Evolutionary conservation across 2,888 invertebrate species (phyloP).

Genomic region (Temnothorax ravouxi): DNA sequence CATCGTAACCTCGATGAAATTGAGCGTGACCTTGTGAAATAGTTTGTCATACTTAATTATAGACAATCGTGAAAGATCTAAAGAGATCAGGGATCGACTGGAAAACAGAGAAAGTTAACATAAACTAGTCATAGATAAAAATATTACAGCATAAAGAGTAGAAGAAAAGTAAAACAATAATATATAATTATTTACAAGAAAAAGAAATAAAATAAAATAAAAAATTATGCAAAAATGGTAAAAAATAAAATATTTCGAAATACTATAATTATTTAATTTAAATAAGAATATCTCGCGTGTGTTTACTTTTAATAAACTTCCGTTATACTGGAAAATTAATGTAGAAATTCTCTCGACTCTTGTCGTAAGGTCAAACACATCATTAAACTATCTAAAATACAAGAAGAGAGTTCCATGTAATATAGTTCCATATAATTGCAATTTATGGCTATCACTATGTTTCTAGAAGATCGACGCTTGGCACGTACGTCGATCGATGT

Average conservation of each 20-base stretch:
- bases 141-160: background rate
- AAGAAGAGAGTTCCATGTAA: background rate
- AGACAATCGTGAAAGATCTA: background rate
- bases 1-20: conserved; percentile 10
- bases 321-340: conserved; percentile 6
- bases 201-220: background rate
- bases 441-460: background rate
- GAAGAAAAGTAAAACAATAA: background rate
- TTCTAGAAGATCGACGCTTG: conserved; percentile 3
- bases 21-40: conserved; percentile 51
- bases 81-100: background rate
- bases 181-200: background rate
- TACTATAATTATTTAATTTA: background rate
- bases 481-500: background rate
- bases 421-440: background rate
- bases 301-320: background rate
- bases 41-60: conserved; percentile 8
- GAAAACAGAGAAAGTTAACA: conserved; percentile 11
- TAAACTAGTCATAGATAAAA: background rate
- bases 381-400: background rate
- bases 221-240: background rate
- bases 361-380: background rate
- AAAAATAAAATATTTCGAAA: background rate
- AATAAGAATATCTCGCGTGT: background rate
- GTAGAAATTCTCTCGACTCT: background rate